phyloP scores from a whole-genome alignment of 2,797 vertebrate species.

The Glyptemys insculpta region DNA sequence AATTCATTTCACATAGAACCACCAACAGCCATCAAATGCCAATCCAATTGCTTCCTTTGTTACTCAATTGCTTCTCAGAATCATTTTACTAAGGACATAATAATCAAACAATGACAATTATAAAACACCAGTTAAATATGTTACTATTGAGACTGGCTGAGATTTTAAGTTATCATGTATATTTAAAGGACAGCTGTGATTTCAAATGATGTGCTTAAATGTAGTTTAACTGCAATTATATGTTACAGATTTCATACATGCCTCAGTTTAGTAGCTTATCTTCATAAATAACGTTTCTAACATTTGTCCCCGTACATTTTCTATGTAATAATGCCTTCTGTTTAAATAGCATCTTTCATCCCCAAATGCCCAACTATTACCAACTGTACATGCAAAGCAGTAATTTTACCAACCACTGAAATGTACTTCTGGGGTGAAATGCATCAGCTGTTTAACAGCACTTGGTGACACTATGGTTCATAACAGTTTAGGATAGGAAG shows the following conservation, averaged over 20 bases:
- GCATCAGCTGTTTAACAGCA: no score
- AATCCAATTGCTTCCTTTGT: not conserved
- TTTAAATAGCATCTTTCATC: not conserved
- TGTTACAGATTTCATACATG: no score
- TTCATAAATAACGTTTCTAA: not conserved
- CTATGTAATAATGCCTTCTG: not conserved
- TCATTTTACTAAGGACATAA: not conserved
- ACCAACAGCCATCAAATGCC: not conserved
- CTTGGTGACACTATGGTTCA: not conserved
- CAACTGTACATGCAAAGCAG: not conserved
- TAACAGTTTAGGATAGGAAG: not conserved
- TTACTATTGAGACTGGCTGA: not conserved
- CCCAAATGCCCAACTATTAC: not conserved
- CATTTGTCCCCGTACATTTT: not conserved
- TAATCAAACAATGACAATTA: not conserved
- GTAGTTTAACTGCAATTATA: not conserved
- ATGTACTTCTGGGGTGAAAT: not conserved
- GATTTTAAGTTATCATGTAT: not conserved
- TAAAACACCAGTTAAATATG: not conserved
- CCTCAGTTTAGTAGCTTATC: not conserved
- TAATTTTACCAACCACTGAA: not conserved
- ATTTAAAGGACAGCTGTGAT: not conserved
- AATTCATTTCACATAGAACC: not conserved
- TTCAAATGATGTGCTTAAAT: not conserved
- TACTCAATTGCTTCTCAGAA: not conserved